These are phyloP conservation scores for Patella depressa DNA, from an alignment of 2,888 invertebrate genomes.

Conservation along the genomic window DNA sequence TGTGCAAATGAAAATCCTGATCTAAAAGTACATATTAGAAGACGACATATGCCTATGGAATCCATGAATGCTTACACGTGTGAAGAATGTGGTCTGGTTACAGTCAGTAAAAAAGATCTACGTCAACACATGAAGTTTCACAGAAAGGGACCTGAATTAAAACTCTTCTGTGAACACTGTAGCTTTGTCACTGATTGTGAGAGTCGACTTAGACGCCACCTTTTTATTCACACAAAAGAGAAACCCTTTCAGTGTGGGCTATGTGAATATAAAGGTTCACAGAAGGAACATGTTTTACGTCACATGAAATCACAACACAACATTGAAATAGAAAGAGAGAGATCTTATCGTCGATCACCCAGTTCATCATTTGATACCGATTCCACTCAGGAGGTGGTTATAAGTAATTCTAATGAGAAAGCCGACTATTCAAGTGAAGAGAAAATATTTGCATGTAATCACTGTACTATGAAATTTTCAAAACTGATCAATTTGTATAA, in stretches of 20 bases:
- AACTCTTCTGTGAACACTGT: conserved; percentile 67
- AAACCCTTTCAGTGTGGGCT: conserved; percentile 65
- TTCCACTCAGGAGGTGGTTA: conserved; percentile 14
- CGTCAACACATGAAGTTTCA: conserved; percentile 69
- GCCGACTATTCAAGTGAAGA: conserved; percentile 60
- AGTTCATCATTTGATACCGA: conserved; percentile 20
- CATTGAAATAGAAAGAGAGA: conserved; percentile 48
- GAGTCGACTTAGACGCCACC: conserved; percentile 66
- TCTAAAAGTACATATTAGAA: conserved; percentile 64
- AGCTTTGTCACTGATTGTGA: conserved; percentile 69
- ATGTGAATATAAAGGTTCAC: conserved; percentile 64
- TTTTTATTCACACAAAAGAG: conserved; percentile 63
- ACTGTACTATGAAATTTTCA: conserved; percentile 69
- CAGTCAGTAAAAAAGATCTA: conserved; percentile 62
- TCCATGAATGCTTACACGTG: conserved; percentile 51
- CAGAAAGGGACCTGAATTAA: conserved; percentile 64
- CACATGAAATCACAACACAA: conserved; percentile 65
- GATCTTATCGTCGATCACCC: conserved; percentile 21
- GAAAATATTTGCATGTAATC: conserved; percentile 68
- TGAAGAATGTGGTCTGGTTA: conserved; percentile 58
- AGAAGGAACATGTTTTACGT: conserved; percentile 66
- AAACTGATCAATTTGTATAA: conserved; percentile 69
- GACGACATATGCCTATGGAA: conserved; percentile 54
- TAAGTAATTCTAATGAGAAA: conserved; percentile 37
- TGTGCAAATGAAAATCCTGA: conserved; percentile 68